Percentiles rank a stretch among this genome's conserved stretches.
These are phyloP conservation scores for Caerostris extrusa DNA, from an alignment of 1,140 invertebrate species.

Conservation along the genomic window DNA sequence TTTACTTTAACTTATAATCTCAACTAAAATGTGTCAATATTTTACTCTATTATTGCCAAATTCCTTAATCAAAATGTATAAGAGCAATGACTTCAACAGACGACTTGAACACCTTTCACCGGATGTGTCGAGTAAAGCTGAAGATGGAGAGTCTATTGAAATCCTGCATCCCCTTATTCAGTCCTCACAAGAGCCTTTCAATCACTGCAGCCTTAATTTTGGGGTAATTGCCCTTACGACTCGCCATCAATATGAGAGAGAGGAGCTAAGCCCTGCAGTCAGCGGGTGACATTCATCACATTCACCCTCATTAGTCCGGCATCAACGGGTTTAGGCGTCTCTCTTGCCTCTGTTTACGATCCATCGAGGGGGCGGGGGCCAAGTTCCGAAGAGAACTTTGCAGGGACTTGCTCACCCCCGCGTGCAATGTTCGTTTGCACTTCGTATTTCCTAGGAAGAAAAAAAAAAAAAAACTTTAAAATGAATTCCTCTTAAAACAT, in stretches of 20 bases:
- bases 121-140: no score
- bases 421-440: no score
- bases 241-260: slow-evolving; percentile 75
- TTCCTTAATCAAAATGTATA: no score
- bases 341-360: slow-evolving; percentile 63
- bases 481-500: no score
- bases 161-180: background rate
- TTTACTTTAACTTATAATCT: no score
- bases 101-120: no score
- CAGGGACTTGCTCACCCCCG: background rate
- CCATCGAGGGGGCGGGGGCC: background rate
- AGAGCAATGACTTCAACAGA: no score
- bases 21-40: no score
- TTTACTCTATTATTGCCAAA: no score
- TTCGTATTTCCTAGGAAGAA: no score
- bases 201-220: slow-evolving; percentile 75
- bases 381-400: slow-evolving; percentile 13
- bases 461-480: no score
- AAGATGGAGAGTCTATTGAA: background rate
- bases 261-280: slow-evolving; percentile 62
- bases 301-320: slow-evolving; percentile 75
- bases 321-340: slow-evolving; percentile 76
- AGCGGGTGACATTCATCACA: slow-evolving; percentile 74
- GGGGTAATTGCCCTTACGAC: slow-evolving; percentile 74
- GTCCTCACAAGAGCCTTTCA: slow-evolving; percentile 49